Percentiles rank a stretch among this genome's conserved stretches.
Evolutionary conservation across 1,140 invertebrate genomes (phyloP).

Genomic region (Bombus fervidus): DNA sequence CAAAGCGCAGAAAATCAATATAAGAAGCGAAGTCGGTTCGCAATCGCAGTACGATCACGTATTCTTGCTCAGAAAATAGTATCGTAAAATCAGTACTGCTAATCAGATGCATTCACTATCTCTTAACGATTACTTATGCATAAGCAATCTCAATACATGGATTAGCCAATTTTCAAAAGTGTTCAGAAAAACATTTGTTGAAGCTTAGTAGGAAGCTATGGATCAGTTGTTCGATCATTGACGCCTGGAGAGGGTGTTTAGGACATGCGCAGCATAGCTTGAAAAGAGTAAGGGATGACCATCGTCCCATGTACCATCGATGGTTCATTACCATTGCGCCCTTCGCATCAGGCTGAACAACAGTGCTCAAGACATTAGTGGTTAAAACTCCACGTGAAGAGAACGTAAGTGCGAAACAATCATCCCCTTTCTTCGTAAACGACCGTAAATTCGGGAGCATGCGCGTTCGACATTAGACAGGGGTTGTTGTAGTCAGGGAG

Average conservation of each 20-base stretch:
- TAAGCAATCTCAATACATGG: background rate
- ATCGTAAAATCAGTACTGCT: too few species aligned
- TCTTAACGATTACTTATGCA: background rate
- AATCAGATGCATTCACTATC: background rate
- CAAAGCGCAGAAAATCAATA: slow-evolving; percentile 58
- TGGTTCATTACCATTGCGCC: slow-evolving; percentile 22
- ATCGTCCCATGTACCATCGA: background rate
- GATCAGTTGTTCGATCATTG: slow-evolving; percentile 34
- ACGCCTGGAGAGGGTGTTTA: background rate
- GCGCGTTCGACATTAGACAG: slow-evolving; percentile 64
- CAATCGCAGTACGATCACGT: slow-evolving; percentile 4
- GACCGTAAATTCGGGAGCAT: slow-evolving; percentile 59
- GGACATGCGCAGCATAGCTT: slow-evolving; percentile 23
- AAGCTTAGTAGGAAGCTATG: background rate
- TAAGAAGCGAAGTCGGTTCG: slow-evolving; percentile 35
- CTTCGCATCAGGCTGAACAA: slow-evolving; percentile 10
- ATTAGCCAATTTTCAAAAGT: background rate
- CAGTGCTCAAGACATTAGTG: background rate
- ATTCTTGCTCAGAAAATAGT: slow-evolving; percentile 1
- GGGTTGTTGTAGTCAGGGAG: slow-evolving; percentile 72
- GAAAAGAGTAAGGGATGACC: slow-evolving; percentile 25
- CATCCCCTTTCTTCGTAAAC: slow-evolving; percentile 64
- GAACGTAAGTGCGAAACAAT: slow-evolving; percentile 25
- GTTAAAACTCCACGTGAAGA: slow-evolving; percentile 1
- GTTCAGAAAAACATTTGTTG: background rate